A percentile compares a stretch with the other conserved stretches of the same genome.
Evolutionary conservation across 2,797 vertebrate genomes (phyloP).

Genomic region (Ibycter americanus): DNA sequence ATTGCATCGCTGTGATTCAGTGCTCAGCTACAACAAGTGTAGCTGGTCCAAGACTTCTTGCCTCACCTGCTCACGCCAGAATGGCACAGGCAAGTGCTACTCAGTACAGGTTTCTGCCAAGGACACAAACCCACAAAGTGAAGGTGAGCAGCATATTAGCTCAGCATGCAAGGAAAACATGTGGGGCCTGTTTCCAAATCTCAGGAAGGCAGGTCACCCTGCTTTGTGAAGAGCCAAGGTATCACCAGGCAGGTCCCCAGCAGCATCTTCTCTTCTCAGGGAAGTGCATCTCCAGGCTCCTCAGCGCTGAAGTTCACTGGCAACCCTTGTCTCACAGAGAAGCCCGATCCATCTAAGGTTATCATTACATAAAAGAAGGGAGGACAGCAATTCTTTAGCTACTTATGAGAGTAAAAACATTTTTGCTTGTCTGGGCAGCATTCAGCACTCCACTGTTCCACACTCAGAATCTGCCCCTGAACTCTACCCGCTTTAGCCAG

Average conservation of each 20-base stretch:
- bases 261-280: background rate
- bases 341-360: background rate
- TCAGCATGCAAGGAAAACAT: background rate
- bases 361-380: background rate
- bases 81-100: accelerated
- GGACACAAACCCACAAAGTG: background rate
- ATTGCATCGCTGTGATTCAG: background rate
- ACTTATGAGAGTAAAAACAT: background rate
- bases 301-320: accelerated
- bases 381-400: background rate
- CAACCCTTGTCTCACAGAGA: background rate
- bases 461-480: background rate
- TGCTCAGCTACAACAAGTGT: background rate
- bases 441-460: background rate
- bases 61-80: background rate
- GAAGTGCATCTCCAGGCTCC: background rate
- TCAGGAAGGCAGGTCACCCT: background rate
- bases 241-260: background rate
- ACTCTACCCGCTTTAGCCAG: background rate
- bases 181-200: background rate
- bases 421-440: background rate
- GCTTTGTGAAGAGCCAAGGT: background rate
- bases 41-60: background rate
- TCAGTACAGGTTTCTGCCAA: background rate
- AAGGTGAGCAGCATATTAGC: background rate